phyloP scores from a whole-genome alignment of 1,140 invertebrate species.

The Limonius californicus region DNA sequence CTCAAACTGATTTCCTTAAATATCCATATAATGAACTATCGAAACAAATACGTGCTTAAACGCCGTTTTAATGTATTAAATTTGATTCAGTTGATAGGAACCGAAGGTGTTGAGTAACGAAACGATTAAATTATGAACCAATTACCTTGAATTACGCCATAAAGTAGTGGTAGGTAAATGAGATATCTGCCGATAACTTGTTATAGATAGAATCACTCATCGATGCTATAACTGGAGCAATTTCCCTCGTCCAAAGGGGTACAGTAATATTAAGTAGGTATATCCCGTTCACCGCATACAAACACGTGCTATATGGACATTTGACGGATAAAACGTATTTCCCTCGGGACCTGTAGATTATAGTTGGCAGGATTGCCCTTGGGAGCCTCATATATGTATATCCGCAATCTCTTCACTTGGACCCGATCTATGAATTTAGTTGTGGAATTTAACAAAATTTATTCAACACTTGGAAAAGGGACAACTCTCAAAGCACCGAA shows the following conservation, averaged over 20 bases:
- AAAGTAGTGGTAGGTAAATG: too few relatives aligned
- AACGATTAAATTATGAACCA: too few relatives aligned
- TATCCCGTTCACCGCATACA: conserved; percentile 6
- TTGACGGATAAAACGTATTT: conserved; percentile 29
- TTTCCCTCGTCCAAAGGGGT: background rate
- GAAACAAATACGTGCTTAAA: too few relatives aligned
- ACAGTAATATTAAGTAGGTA: conserved; percentile 6
- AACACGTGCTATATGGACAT: conserved; percentile 19
- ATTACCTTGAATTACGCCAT: too few relatives aligned
- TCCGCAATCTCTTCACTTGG: background rate
- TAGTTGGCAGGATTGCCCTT: conserved; percentile 11
- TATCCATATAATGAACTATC: too few relatives aligned
- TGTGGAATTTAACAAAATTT: conserved; percentile 4
- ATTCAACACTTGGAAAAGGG: background rate
- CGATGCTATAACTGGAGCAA: background rate
- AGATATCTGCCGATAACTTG: too few relatives aligned
- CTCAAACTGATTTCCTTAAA: too few relatives aligned
- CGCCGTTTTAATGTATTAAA: too few relatives aligned
- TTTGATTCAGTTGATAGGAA: too few relatives aligned
- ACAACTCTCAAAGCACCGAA: background rate
- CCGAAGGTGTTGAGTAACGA: too few relatives aligned
- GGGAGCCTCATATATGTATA: background rate
- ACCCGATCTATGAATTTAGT: conserved; percentile 11
- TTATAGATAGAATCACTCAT: too few relatives aligned
- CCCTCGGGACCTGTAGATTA: conserved; percentile 25